Percentiles rank a stretch among this genome's conserved stretches.
Conservation (phyloP, 1,140 invertebrate species). For the Glossosoma conforme region DNA sequence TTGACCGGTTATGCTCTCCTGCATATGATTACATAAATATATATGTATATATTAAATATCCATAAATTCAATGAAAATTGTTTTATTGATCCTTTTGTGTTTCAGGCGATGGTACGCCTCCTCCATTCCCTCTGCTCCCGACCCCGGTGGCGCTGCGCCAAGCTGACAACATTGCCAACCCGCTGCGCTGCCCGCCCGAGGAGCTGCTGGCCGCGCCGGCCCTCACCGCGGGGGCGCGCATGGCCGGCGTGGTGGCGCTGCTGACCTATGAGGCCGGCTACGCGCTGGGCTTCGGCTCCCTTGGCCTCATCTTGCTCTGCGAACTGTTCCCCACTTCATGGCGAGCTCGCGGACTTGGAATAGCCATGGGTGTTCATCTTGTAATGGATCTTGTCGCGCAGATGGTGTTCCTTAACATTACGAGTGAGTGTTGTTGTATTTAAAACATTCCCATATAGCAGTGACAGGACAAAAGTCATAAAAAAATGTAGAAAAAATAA, state of each 20-base stretch:
- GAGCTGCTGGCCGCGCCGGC: neutral
- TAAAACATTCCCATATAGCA: no score
- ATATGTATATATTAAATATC: neutral
- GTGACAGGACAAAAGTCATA: no score
- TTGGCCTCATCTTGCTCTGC: constrained; percentile 4
- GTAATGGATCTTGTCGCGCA: constrained; percentile 7
- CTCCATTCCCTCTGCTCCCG: constrained; percentile 6
- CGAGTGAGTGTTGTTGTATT: neutral
- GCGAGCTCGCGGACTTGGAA: constrained; percentile 5
- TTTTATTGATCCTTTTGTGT: neutral
- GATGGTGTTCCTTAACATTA: constrained; percentile 11
- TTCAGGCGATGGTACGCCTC: constrained; percentile 7
- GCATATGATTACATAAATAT: neutral
- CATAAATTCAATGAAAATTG: neutral
- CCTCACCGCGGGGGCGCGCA: neutral
- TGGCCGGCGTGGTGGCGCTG: neutral
- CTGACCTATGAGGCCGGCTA: constrained; percentile 4
- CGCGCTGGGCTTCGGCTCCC: constrained; percentile 7
- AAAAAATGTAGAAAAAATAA: no score
- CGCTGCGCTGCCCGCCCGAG: constrained; percentile 1
- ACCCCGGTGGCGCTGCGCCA: constrained; percentile 3
- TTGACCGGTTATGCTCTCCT: no score
- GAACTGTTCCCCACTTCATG: constrained; percentile 8
- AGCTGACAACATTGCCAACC: neutral
- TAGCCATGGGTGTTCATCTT: constrained; percentile 1